Evolutionary conservation across 2,888 invertebrate genomes (phyloP).

Genomic region (Lasioglossum lativentre): DNA sequence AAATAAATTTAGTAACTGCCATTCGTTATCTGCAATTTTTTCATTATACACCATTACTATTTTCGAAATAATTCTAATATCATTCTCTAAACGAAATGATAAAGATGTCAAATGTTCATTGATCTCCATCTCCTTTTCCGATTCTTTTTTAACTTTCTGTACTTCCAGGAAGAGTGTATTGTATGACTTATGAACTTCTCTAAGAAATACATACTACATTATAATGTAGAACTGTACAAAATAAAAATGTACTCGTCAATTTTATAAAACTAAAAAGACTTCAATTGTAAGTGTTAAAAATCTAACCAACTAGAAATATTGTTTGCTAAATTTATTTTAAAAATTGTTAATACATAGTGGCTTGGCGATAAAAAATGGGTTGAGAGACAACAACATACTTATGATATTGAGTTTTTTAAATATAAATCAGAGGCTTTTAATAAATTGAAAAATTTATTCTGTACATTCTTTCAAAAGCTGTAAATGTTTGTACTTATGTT

Average conservation of each 20-base stretch:
- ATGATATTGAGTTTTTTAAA: background rate
- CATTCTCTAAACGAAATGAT: slow-evolving; percentile 87
- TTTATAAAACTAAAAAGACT: background rate
- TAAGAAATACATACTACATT: slow-evolving; percentile 28
- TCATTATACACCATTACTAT: slow-evolving; percentile 86
- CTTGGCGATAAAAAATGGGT: background rate
- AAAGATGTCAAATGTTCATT: slow-evolving; percentile 88
- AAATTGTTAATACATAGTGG: background rate
- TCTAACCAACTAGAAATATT: no score
- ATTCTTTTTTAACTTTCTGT: slow-evolving; percentile 89
- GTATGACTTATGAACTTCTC: slow-evolving; percentile 85
- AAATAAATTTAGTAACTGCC: slow-evolving; percentile 86
- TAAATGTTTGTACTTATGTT: background rate
- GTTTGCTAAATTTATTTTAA: background rate
- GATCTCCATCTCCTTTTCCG: slow-evolving; percentile 88
- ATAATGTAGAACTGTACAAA: background rate
- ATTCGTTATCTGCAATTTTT: slow-evolving; percentile 86
- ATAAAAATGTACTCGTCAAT: background rate
- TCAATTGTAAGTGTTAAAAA: no score
- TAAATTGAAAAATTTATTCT: background rate
- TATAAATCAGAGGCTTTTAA: background rate
- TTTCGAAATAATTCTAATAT: slow-evolving; percentile 84
- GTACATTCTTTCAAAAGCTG: background rate
- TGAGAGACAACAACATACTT: background rate
- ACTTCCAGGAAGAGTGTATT: slow-evolving; percentile 87